These are phyloP conservation scores for Nesoenas mayeri DNA, from an alignment of 2,113 vertebrate genomes.

Conservation along the genomic window DNA sequence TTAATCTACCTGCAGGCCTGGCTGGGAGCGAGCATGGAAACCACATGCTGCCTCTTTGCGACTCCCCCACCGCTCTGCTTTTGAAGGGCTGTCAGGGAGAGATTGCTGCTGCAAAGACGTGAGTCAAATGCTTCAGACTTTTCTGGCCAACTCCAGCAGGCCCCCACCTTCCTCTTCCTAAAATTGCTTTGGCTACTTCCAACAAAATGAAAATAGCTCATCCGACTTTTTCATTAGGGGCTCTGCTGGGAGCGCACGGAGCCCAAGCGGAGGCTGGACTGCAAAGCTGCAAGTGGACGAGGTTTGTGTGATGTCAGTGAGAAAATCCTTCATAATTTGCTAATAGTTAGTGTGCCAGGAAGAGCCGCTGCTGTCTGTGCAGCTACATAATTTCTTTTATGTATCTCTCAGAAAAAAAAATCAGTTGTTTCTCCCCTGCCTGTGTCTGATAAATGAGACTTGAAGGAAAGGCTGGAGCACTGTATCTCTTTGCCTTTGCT, in stretches of 20 bases:
- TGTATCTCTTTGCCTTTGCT: neutral
- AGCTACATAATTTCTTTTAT: neutral
- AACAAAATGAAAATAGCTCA: slow-evolving; percentile 9
- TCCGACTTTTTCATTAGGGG: slow-evolving; percentile 13
- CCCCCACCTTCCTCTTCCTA: neutral
- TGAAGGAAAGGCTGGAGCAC: neutral
- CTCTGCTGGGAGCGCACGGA: neutral
- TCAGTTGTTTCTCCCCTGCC: neutral
- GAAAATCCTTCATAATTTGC: neutral
- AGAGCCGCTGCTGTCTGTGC: neutral
- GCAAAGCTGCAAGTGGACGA: neutral
- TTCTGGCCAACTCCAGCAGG: neutral
- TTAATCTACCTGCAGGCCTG: neutral
- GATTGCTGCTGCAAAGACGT: neutral
- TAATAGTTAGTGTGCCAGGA: neutral
- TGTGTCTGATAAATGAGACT: neutral
- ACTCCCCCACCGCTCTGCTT: neutral
- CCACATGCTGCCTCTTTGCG: neutral
- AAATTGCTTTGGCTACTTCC: slow-evolving; percentile 17
- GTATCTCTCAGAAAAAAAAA: neutral
- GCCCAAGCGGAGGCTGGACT: neutral
- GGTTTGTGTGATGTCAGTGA: neutral
- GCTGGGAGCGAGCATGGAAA: neutral
- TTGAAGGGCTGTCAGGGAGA: neutral
- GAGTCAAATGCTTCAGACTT: neutral